Percentiles rank a stretch among this genome's conserved stretches.
Evolutionary conservation across 35 echinoderm and acorn worm species (phyloP).

Genomic region (Amphiura filiformis): DNA sequence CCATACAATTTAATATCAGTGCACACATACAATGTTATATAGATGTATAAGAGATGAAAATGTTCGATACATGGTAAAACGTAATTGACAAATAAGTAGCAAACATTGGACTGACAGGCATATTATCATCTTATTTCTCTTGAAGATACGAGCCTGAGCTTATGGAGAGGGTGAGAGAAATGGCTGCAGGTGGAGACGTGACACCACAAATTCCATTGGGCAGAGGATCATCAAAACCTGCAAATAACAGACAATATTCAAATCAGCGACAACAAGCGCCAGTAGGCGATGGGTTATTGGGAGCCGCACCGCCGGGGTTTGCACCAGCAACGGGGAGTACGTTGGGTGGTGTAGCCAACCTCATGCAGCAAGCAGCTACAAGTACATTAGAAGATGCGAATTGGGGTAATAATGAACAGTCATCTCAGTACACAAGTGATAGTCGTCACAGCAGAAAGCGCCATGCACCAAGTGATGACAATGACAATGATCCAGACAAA

Average conservation of each 20-base stretch:
- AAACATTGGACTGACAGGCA: not conserved
- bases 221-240: not conserved
- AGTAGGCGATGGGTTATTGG: no score
- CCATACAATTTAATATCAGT: no score
- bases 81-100: no score
- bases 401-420: not conserved
- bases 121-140: conserved; percentile 23
- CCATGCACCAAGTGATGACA: no score
- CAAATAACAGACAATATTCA: no score
- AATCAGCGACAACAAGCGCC: no score
- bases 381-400: no score
- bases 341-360: not conserved
- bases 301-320: not conserved
- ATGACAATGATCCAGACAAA: no score
- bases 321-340: not conserved
- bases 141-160: conserved; percentile 60
- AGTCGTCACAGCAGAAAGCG: not conserved
- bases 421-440: not conserved
- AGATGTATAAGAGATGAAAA: no score
- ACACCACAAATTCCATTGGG: not conserved
- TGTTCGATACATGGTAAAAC: no score
- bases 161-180: conserved; percentile 55
- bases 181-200: conserved; percentile 24
- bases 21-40: no score
- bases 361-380: no score